Percentiles rank a stretch among this genome's conserved stretches.
These are phyloP conservation scores for Nymphicus hollandicus DNA, from an alignment of 2,113 vertebrate species.

Conservation along the genomic window DNA sequence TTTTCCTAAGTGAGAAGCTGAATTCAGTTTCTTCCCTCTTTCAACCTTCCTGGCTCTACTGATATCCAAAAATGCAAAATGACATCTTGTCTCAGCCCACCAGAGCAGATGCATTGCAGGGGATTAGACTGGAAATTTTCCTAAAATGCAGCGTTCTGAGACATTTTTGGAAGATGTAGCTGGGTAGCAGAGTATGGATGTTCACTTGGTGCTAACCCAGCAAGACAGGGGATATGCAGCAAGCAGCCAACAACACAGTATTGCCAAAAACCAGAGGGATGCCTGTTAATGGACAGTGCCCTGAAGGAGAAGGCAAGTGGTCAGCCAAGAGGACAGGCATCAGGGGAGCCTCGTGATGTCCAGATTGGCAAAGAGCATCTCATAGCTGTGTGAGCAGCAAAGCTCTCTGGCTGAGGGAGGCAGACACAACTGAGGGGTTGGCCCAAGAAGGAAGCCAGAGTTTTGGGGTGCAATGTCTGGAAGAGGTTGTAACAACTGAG, in stretches of 20 bases:
- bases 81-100: conserved; percentile 65
- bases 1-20: conserved; percentile 58
- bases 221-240: not conserved
- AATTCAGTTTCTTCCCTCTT: conserved; percentile 44
- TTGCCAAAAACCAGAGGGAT: not conserved
- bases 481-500: not conserved
- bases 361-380: not conserved
- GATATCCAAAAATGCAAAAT: conserved; percentile 58
- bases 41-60: conserved; percentile 45
- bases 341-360: not conserved
- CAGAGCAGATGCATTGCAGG: conserved; percentile 50
- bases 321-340: not conserved
- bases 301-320: not conserved
- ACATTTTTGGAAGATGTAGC: not conserved
- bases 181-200: not conserved
- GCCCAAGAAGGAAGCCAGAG: no score
- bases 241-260: not conserved
- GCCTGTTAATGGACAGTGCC: not conserved
- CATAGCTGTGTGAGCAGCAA: rapidly evolving
- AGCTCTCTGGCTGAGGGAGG: not conserved
- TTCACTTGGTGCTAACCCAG: conserved; percentile 1
- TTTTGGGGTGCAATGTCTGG: not conserved
- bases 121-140: conserved; percentile 50
- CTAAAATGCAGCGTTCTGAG: conserved; percentile 10
- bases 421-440: rapidly evolving